Base-by-base conservation (phyloP, 2,113 vertebrate genomes). In the Notechis scutatus region DNA sequence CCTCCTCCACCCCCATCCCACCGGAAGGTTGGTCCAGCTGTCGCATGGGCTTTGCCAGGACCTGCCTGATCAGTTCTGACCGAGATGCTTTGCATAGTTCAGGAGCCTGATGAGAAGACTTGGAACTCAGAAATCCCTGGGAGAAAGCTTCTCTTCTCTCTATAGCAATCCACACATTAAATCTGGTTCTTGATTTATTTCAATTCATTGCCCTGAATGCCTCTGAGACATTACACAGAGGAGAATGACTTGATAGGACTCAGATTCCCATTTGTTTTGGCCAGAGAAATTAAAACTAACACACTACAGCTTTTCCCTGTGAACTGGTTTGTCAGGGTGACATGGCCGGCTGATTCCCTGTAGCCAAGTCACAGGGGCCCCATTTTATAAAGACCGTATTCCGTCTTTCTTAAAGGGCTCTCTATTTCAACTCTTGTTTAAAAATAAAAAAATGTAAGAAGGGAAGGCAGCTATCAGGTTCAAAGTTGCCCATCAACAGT, bases 1-100 rank as follows among this genome's bases (percentile, higher is more conserved):
- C n/a, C 69, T 7, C 69, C 69, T 81, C 15, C 6, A 42, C 15
- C 34, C 74, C 34, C 74, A 42, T 42, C 34, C 34, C 74, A 39
- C 18, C 6, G 34, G 92, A 93, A 57, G 7, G 74, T 21, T 81
- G n/a, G 39, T 87, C 81, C 93, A 92, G 93, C 91, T 88, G 89
- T 88, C 61, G 24, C 61, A 85, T 8, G 12, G 88, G 29, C 85
- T 92, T 61, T 47, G 85, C 91, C 92, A 93, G 92, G 52, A 55
- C 56, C 89, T 90, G 87, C 93, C 42, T 5, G 23, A 87, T 87
- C 45, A 0, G 29, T 47, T 54, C 10, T 1, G 39, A n/a, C 54
- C 9, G 3, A 23, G 52, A 91, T 93, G 90, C 55, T 93, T 91
- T 47, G 45, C 88, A 89, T 86, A 86, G 56, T 5, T 45, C n/a